A percentile compares a stretch with the other conserved stretches of the same genome.
phyloP scores from a whole-genome alignment of 2,888 invertebrate genomes.

The Ochlodes sylvanus region DNA sequence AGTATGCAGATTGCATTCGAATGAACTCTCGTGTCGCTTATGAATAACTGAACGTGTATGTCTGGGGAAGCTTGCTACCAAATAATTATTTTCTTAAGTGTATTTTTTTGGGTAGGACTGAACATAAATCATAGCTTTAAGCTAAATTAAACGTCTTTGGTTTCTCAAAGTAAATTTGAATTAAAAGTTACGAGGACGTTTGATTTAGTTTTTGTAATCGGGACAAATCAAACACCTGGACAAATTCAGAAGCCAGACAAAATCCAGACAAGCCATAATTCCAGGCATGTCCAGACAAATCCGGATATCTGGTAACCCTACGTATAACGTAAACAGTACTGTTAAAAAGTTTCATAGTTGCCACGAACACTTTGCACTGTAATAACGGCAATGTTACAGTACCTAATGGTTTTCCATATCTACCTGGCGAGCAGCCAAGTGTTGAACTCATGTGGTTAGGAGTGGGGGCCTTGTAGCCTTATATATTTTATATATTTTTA shows the following conservation, averaged over 20 bases:
- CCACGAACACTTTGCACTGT: neutral
- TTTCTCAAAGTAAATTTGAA: too few relatives aligned
- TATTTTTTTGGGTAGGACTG: too few relatives aligned
- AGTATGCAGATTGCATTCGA: slow-evolving; percentile 44
- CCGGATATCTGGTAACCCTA: too few relatives aligned
- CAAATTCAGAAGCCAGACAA: too few relatives aligned
- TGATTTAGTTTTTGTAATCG: too few relatives aligned
- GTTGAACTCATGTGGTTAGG: neutral
- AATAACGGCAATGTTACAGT: neutral
- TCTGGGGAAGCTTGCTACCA: neutral
- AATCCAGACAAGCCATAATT: too few relatives aligned
- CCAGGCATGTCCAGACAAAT: too few relatives aligned
- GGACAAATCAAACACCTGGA: too few relatives aligned
- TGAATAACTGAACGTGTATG: neutral
- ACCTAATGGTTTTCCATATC: slow-evolving; percentile 6
- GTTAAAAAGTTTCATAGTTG: slow-evolving; percentile 2
- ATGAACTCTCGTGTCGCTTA: slow-evolving; percentile 23
- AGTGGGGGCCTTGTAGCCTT: neutral
- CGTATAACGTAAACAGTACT: neutral
- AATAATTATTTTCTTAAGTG: neutral
- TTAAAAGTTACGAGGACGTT: too few relatives aligned
- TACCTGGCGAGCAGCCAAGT: neutral
- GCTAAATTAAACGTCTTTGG: too few relatives aligned
- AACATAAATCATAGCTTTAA: too few relatives aligned
- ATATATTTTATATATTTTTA: slow-evolving; percentile 5